Evolutionary conservation across 2,797 vertebrate genomes (phyloP), one percentile per base, ranked within the genome.

Genomic region (Trichosurus vulpecula): DNA sequence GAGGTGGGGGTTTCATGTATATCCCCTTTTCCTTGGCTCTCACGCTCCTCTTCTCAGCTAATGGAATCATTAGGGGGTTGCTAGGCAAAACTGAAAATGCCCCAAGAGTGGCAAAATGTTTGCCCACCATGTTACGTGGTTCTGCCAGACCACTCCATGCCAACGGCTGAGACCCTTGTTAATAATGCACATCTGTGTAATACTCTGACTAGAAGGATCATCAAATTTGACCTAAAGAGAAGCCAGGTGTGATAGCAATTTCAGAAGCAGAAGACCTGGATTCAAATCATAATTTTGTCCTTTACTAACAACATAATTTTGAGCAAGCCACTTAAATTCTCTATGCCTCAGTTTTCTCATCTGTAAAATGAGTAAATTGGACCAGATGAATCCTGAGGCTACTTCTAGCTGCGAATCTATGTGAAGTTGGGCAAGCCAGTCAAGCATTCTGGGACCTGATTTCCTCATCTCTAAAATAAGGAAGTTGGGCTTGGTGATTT

Each of bases 11-110:
- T 90, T 95, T 96, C 93, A 92, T 92, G 94, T 93, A 93, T 94
- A 94, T 94, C 6, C 51, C n/a, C 58, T 94, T 92, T 92, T 53
- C 31, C 92, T 94, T 97, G 96, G 93, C 92, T 47, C 74, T 91
- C 58, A 92, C 27, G 30, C 30, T 8, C n/a, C 1, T 0, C 6
- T 10, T 61, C 30, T 0, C 12, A 93, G 74, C 91, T 92, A 95
- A 96, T 47, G 12, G 95, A 94, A 52, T 57, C n/a, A 27, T 92
- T 56, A 81, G 57, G 47, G 47, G 57, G 31, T 61, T 52, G 6
- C 30, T 74, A 92, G 94, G 93, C 57, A 97, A 97, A 92, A 56
- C 90, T 54, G 0, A 66, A 97, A 95, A 89, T 90, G 90, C 31
- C 90, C 92, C 41, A 35, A 61, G 57, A 92, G 96, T 90, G 54